Conservation (phyloP, 1,140 invertebrate genomes). For the Megalonaias nervosa region DNA sequence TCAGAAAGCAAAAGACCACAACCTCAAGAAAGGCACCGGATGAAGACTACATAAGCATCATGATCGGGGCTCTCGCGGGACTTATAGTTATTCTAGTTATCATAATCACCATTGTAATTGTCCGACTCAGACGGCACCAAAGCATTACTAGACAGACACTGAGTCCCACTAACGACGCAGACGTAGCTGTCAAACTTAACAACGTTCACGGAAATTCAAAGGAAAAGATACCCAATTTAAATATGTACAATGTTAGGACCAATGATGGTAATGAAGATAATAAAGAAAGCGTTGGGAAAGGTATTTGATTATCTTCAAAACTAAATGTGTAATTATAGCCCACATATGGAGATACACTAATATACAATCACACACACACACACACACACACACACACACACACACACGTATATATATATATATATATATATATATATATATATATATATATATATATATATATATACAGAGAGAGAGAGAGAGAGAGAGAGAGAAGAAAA, state of each 20-base stretch:
- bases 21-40: constrained; percentile 43
- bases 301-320: not conserved
- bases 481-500: no score
- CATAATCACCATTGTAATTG: constrained; percentile 83
- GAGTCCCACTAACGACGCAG: constrained; percentile 62
- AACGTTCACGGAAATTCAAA: constrained; percentile 61
- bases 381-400: no score
- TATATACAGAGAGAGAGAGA: no score
- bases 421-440: no score
- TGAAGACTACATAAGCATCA: constrained; percentile 83
- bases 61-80: constrained; percentile 84
- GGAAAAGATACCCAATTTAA: constrained; percentile 73
- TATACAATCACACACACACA: no score
- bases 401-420: no score
- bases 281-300: constrained; percentile 58
- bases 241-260: constrained; percentile 75
- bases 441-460: no score
- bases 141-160: constrained; percentile 78
- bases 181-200: constrained; percentile 65
- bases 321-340: no score
- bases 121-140: constrained; percentile 80
- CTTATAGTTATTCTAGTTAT: constrained; percentile 81
- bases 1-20: no score
- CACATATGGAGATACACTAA: no score
- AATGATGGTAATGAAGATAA: constrained; percentile 72